Base-by-base conservation (phyloP, 2,888 invertebrate species). In the Hypolimnas misippus region DNA sequence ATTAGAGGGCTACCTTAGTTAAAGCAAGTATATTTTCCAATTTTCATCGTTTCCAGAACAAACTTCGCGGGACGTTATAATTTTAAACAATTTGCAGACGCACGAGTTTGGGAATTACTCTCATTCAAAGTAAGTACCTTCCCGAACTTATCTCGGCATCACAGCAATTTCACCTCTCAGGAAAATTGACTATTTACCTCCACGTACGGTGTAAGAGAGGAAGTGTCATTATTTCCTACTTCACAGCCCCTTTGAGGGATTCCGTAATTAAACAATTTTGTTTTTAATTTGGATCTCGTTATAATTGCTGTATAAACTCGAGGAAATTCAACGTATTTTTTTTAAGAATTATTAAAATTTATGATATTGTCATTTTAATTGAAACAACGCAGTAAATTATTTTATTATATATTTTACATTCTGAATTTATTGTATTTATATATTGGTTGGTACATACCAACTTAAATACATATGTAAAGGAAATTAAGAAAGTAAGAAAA, bases 11-110 rank as follows among this genome's bases (percentile, higher is more conserved):
- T 52, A 35, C 33, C 53, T 10, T 31, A 51, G 25, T 57, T 54
- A 42, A 54, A 25, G 35, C 57, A 40, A 25, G 50, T 52, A 65
- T 50, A 55, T 65, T 67, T 58, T 58, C 57, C 54, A 40, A 64
- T 63, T 63, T 60, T 50, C 55, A 57, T 33, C 50, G 50, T 35
- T 57, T 57, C 33, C 42, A 54, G 49, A 50, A 29, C 53, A 64
- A 72, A 73, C 64, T 73, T 71, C 65, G 66, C 54, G 56, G 68
- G 58, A 68, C 65, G 63, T 70, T 72, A 71, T 77, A 76, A 77
- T 77, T 78, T 74, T 76, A 74, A 76, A 75, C 76, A 79, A 78
- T 78, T 76, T 77, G 73, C 76, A 67, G 75, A 71, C 73, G 69
- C 70, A 60, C 69, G 71, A 75, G 72, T 74, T 74, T 56, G 73